A percentile compares a stretch with the other conserved stretches of the same genome.
phyloP scores from a whole-genome alignment of 2,113 vertebrate genomes.

The Varanus salvator region DNA sequence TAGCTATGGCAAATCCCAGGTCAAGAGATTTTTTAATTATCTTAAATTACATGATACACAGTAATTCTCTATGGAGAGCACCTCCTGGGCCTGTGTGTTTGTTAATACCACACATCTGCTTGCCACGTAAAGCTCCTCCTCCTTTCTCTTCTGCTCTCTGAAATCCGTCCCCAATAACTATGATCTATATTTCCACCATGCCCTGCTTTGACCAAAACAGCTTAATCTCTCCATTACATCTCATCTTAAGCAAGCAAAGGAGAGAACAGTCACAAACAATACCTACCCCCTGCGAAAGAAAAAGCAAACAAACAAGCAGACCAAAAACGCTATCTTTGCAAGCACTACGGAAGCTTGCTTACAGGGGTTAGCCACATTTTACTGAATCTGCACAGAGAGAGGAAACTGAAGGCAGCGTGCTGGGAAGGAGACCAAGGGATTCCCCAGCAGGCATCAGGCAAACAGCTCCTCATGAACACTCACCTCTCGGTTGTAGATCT shows the following conservation, averaged over 20 bases:
- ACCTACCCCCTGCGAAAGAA: neutral
- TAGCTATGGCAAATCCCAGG: neutral
- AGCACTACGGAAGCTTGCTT: neutral
- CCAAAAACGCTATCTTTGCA: neutral
- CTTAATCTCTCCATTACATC: neutral
- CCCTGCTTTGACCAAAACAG: neutral
- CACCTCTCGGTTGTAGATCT: slow-evolving; percentile 84
- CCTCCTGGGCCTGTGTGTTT: neutral
- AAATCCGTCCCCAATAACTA: neutral
- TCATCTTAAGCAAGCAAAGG: neutral
- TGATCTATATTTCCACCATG: neutral
- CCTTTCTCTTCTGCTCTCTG: neutral
- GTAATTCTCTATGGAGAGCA: slow-evolving; percentile 12
- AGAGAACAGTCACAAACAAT: neutral
- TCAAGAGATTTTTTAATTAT: fast-evolving
- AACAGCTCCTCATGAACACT: slow-evolving; percentile 15
- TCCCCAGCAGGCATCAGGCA: neutral
- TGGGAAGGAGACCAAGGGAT: neutral
- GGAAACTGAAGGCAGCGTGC: neutral
- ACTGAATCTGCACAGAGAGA: fast-evolving
- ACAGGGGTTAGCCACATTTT: neutral
- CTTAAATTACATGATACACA: slow-evolving; percentile 42
- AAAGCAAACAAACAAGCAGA: too few species aligned
- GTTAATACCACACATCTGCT: slow-evolving; percentile 13
- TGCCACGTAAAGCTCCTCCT: slow-evolving; percentile 4